These are phyloP conservation scores for Numenius phaeopus DNA, from an alignment of 2,797 vertebrate species.

Conservation along the genomic window DNA sequence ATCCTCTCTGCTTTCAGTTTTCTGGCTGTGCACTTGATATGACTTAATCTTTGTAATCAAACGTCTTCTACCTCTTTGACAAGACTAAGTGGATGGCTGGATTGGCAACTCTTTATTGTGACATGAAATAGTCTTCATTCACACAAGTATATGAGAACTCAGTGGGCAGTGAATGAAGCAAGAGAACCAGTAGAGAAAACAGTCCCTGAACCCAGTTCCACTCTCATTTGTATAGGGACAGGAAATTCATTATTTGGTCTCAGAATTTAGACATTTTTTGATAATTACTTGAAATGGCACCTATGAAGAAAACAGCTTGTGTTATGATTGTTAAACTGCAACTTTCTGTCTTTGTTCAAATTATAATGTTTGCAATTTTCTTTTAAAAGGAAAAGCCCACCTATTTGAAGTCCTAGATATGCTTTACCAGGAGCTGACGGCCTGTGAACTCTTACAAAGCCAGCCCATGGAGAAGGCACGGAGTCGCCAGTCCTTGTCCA, in stretches of 20 bases:
- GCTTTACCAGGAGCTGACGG: slow-evolving; percentile 87
- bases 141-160: background rate
- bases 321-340: background rate
- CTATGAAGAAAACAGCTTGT: background rate
- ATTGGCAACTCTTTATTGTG: background rate
- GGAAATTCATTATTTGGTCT: background rate
- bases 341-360: background rate
- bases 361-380: background rate
- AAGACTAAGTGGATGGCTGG: background rate
- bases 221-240: background rate
- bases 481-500: slow-evolving; percentile 77
- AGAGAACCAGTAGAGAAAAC: background rate
- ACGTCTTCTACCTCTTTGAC: background rate
- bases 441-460: slow-evolving; percentile 85
- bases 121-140: background rate
- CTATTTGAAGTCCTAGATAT: slow-evolving; percentile 88
- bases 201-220: background rate
- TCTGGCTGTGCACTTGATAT: background rate
- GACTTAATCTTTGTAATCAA: background rate
- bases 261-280: background rate
- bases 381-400: slow-evolving; percentile 82
- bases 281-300: background rate
- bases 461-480: slow-evolving; percentile 74
- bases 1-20: background rate
- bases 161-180: background rate